Evolutionary conservation across 2,113 vertebrate species (phyloP).

Genomic region (Andinoacara biseriatus): DNA sequence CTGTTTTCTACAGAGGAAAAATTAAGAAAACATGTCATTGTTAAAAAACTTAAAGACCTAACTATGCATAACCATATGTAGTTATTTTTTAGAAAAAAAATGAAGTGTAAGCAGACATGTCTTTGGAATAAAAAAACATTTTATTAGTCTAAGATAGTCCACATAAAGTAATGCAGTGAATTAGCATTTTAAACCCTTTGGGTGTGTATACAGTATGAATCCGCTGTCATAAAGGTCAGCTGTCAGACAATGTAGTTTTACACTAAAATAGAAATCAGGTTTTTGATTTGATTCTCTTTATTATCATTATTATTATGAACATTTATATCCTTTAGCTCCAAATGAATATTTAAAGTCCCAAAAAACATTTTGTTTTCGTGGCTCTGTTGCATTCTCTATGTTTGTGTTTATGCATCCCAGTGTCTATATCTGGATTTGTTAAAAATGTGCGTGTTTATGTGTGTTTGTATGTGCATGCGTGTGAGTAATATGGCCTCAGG

Average conservation of each 20-base stretch:
- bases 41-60: not conserved
- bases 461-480: not conserved
- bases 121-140: not conserved
- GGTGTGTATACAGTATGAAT: not conserved
- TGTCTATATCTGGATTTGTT: constrained; percentile 2
- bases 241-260: constrained; percentile 28
- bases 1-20: not conserved
- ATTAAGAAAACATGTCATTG: not conserved
- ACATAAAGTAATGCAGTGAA: not conserved
- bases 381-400: not conserved
- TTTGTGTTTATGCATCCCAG: constrained; percentile 9
- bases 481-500: constrained; percentile 52
- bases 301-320: not conserved
- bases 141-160: not conserved
- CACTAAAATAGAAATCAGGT: not conserved
- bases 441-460: constrained; percentile 10
- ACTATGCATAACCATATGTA: too few relatives aligned
- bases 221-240: constrained; percentile 1
- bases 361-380: not conserved
- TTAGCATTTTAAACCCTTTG: constrained; percentile 1
- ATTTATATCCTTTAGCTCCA: not conserved
- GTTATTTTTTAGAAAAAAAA: not conserved
- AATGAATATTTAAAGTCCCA: not conserved
- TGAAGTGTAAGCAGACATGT: not conserved
- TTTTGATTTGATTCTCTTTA: not conserved